These are phyloP conservation scores for Drosophila aff. DNA, from an alignment of 1,140 invertebrate species.

Conservation along the genomic window DNA sequence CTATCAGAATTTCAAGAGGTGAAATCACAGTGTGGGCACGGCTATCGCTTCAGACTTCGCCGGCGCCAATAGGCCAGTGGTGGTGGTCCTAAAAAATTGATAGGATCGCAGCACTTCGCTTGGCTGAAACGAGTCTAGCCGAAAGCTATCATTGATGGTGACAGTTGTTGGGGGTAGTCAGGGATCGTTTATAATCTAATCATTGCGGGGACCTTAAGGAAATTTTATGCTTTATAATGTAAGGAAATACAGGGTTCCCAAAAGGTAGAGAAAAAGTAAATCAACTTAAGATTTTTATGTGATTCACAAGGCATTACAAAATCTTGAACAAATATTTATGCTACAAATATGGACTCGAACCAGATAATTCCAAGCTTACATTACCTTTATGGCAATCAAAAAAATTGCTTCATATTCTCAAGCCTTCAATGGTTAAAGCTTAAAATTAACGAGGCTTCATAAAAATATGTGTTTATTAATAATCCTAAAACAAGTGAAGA, in stretches of 20 bases:
- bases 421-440: too few relatives aligned
- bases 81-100: background rate
- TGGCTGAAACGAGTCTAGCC: slow-evolving; percentile 26
- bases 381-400: too few relatives aligned
- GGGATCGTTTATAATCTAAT: slow-evolving; percentile 5
- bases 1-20: slow-evolving; percentile 16
- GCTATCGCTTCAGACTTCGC: slow-evolving; percentile 5
- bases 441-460: too few relatives aligned
- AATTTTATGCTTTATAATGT: background rate
- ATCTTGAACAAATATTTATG: background rate
- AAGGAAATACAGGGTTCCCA: background rate
- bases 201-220: background rate
- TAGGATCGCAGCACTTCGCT: background rate
- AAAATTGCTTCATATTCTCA: too few relatives aligned
- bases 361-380: too few relatives aligned
- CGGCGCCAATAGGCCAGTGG: slow-evolving; percentile 21
- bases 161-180: slow-evolving; percentile 11
- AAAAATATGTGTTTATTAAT: too few relatives aligned
- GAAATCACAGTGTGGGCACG: slow-evolving; percentile 9
- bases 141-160: background rate
- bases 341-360: background rate
- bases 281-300: background rate
- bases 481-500: background rate
- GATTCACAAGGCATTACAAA: background rate
- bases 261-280: background rate